Conservation (phyloP, 1,140 invertebrate genomes). For the Drosophila guanche region DNA sequence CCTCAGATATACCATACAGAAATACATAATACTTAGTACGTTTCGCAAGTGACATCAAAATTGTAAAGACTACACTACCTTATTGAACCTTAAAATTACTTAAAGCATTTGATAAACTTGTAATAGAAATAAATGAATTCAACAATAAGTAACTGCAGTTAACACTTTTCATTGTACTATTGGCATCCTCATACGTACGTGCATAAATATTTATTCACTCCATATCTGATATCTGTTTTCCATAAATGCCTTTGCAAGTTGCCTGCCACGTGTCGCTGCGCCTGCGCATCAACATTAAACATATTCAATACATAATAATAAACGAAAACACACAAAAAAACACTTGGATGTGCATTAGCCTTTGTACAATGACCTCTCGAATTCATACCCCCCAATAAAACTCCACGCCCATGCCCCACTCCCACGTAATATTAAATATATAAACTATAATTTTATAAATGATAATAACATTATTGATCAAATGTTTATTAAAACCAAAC, state of each 20-base stretch:
- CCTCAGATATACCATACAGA: background rate
- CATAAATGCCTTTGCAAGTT: slow-evolving; percentile 6
- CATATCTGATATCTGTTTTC: background rate
- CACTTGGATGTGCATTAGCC: slow-evolving; percentile 18
- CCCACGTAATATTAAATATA: slow-evolving; percentile 33
- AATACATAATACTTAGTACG: background rate
- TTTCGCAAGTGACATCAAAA: slow-evolving; percentile 39
- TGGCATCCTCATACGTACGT: slow-evolving; percentile 4
- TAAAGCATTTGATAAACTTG: slow-evolving; percentile 22
- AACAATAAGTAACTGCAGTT: slow-evolving; percentile 47
- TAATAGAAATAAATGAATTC: slow-evolving; percentile 44
- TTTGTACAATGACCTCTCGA: slow-evolving; percentile 41
- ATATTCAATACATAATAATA: background rate
- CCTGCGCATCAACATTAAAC: too few species aligned
- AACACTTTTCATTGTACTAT: slow-evolving; percentile 44
- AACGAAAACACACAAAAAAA: background rate
- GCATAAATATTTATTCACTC: too few species aligned
- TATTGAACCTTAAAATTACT: slow-evolving; percentile 44
- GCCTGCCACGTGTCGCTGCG: background rate
- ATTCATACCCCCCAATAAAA: slow-evolving; percentile 24
- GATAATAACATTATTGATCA: slow-evolving; percentile 32
- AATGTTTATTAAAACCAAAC: slow-evolving; percentile 60
- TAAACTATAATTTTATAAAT: slow-evolving; percentile 40
- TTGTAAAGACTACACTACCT: slow-evolving; percentile 57
- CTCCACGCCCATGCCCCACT: slow-evolving; percentile 9